These are phyloP conservation scores for Pachyramphus minor DNA, from an alignment of 2,113 vertebrate species.

Conservation along the genomic window DNA sequence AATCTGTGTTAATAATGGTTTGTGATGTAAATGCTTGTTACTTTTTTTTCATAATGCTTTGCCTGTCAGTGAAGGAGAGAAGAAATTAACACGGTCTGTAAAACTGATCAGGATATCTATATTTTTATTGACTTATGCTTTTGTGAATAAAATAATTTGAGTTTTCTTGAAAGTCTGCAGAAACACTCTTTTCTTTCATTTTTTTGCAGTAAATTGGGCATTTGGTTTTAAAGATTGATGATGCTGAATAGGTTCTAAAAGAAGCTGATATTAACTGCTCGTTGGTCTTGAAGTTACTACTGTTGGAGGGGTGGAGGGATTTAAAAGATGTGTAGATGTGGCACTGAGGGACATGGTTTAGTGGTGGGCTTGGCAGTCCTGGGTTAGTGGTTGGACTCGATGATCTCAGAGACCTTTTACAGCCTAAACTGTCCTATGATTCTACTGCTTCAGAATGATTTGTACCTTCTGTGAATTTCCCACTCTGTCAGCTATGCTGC, in stretches of 20 bases:
- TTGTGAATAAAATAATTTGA: conserved; percentile 65
- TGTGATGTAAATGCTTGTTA: conserved; percentile 53
- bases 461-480: background rate
- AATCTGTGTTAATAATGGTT: conserved; percentile 16
- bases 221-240: background rate
- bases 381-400: background rate
- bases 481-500: background rate
- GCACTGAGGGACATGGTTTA: background rate
- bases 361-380: background rate
- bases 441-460: background rate
- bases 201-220: background rate
- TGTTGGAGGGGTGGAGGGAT: background rate
- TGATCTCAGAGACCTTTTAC: background rate
- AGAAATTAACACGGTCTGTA: conserved; percentile 23
- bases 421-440: background rate
- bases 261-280: background rate
- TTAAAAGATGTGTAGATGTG: background rate
- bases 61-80: conserved; percentile 38
- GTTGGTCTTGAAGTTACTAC: background rate
- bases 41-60: conserved; percentile 7
- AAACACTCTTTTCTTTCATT: background rate
- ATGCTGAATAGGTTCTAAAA: background rate
- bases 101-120: conserved; percentile 58
- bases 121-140: conserved; percentile 67
- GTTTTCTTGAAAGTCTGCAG: conserved; percentile 38